Evolutionary conservation across 1,140 invertebrate genomes (phyloP).

Genomic region (Nasonia giraulti): DNA sequence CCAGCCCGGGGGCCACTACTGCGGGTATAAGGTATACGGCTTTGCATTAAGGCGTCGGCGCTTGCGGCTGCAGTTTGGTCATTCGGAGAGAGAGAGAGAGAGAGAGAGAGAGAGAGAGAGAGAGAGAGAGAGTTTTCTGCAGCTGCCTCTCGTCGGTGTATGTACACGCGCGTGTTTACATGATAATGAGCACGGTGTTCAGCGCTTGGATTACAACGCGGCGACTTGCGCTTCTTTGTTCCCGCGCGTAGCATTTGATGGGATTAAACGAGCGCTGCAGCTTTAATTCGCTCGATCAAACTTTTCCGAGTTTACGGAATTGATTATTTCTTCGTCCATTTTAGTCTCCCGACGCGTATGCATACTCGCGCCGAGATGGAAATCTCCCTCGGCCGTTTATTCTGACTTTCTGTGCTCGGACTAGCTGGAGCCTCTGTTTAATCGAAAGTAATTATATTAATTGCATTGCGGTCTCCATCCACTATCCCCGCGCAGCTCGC

Average conservation of each 20-base stretch:
- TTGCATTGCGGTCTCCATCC: constrained; percentile 49
- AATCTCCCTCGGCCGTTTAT: constrained; percentile 1
- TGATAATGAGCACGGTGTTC: neutral
- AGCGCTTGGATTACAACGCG: neutral
- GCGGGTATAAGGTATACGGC: no score
- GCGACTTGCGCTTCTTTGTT: neutral
- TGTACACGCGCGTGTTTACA: neutral
- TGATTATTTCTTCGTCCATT: no score
- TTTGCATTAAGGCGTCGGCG: neutral
- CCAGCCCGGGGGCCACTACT: no score
- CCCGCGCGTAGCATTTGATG: no score
- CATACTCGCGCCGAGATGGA: neutral
- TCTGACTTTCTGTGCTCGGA: constrained; percentile 12
- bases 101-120: neutral
- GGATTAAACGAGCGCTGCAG: no score
- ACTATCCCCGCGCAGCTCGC: neutral
- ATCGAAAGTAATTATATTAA: constrained; percentile 64
- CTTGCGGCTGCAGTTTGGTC: neutral
- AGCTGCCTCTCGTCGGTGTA: neutral
- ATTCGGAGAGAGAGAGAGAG: neutral
- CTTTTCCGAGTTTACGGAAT: no score
- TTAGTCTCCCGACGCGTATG: neutral
- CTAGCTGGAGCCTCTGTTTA: constrained; percentile 47
- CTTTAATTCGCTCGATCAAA: no score
- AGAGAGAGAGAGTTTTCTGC: neutral